These are phyloP conservation scores for Trinorchestia longiramus DNA, from an alignment of 1,140 invertebrate genomes.

Conservation along the genomic window DNA sequence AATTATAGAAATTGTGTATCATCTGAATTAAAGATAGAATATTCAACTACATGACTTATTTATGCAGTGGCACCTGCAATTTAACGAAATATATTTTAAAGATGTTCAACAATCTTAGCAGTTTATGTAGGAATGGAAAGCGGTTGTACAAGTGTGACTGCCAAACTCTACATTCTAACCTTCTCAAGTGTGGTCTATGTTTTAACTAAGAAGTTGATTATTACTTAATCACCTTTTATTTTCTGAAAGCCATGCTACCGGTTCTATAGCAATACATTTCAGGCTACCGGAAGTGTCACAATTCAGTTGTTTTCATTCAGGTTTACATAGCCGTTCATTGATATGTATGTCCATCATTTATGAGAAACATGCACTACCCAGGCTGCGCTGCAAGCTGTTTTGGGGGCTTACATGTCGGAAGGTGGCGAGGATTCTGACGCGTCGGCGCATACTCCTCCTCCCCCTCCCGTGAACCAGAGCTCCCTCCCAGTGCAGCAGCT, in stretches of 20 bases:
- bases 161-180: too few relatives aligned
- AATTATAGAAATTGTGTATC: too few relatives aligned
- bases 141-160: too few relatives aligned
- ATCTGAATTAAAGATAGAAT: too few relatives aligned
- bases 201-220: too few relatives aligned
- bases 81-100: too few relatives aligned
- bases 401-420: slow-evolving; percentile 43
- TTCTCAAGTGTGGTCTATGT: too few relatives aligned
- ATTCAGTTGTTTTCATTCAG: background rate
- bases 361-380: background rate
- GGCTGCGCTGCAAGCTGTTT: slow-evolving; percentile 26
- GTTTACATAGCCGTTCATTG: background rate
- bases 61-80: too few relatives aligned
- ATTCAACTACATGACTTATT: too few relatives aligned
- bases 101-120: too few relatives aligned
- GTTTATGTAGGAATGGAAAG: too few relatives aligned
- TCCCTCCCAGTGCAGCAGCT: background rate
- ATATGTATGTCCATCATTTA: background rate
- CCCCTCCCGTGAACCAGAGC: background rate
- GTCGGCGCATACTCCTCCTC: slow-evolving; percentile 27
- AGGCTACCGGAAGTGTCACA: background rate
- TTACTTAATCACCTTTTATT: too few relatives aligned
- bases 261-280: background rate
- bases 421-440: background rate
- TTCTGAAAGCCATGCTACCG: background rate